A percentile compares a stretch with the other conserved stretches of the same genome.
Conservation (phyloP, 2,797 vertebrate genomes). For the Brachyrhaphis roseni region DNA sequence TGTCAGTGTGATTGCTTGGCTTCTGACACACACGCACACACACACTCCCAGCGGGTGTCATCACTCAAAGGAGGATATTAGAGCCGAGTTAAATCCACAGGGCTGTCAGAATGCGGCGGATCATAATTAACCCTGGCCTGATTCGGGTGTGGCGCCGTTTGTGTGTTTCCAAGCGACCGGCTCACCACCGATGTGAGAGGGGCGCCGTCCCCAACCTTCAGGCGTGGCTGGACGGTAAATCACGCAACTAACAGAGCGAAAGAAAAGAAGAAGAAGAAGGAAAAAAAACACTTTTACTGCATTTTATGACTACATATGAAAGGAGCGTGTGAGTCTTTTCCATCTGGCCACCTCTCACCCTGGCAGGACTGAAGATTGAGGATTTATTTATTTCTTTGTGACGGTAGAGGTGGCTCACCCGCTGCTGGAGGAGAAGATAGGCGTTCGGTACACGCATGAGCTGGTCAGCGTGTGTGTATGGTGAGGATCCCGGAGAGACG, state of each 20-base stretch:
- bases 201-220: constrained; percentile 37
- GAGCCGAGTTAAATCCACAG: constrained; percentile 39
- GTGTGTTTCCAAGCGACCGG: constrained; percentile 13
- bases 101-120: constrained; percentile 44
- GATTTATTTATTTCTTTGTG: constrained; percentile 30
- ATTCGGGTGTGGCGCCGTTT: constrained; percentile 38
- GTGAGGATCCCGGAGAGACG: not conserved
- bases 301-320: constrained; percentile 73
- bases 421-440: constrained; percentile 32
- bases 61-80: constrained; percentile 39
- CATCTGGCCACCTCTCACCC: constrained; percentile 28
- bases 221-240: constrained; percentile 59
- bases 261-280: constrained; percentile 49
- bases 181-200: constrained; percentile 28
- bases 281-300: constrained; percentile 36
- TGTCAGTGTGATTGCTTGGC: constrained; percentile 27
- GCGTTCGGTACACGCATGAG: constrained; percentile 18
- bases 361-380: constrained; percentile 54
- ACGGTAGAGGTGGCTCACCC: constrained; percentile 25
- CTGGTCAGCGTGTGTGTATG: not conserved
- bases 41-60: constrained; percentile 9
- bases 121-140: constrained; percentile 34
- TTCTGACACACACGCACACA: not conserved
- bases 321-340: constrained; percentile 43
- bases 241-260: constrained; percentile 57